Evolutionary conservation across 1,140 invertebrate genomes (phyloP), one percentile per base, ranked within the genome.

Genomic region (Potamilus streckersoni): DNA sequence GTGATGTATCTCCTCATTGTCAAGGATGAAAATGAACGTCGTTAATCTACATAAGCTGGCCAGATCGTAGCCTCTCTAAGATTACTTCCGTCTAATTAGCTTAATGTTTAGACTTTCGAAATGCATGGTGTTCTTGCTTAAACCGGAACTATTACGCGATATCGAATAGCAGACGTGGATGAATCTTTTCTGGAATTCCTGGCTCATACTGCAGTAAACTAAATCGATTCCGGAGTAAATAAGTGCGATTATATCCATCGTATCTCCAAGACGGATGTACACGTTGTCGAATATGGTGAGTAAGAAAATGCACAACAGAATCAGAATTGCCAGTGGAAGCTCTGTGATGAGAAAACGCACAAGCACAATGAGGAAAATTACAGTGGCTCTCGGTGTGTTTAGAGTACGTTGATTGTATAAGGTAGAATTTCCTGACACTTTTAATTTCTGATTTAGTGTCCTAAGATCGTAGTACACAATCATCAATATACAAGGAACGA

Each of bases 151-250:
- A 4, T 49, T 49, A 49, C 38, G 38, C 4, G 60, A 73, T 70
- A 73, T 70, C 15, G 67, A 73, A 31, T 2, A 31, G 27, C 80
- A 94, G 38, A 96, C 83, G 69, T 93, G 92, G 1, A 93, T 91
- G 83, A 97, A 97, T 0, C 95, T 96, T 56, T 93, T 92, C 15
- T 96, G 91, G 87, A 98, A 98, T 90, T 97, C 96, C 55, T 94
- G 91, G 64, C 95, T 96, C 96, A 98, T 98, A 38, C 94, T 93
- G 80, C 96, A 98, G 86, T 98, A 98, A 5, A 98, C 93, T 85
- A 98, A 98, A 85, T 97, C 97, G 49, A 98, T 94, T 12, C 95
- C 94, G 4, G 95, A 95, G 89, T 98, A 98, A 69, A 98, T 89
- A 1, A 98, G 90, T 0, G 97, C 97, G 69, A 97, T 87, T 20